Percentiles rank a stretch among this genome's conserved stretches.
These are phyloP conservation scores for Campoletis raptor DNA, from an alignment of 2,888 invertebrate species.

Conservation along the genomic window DNA sequence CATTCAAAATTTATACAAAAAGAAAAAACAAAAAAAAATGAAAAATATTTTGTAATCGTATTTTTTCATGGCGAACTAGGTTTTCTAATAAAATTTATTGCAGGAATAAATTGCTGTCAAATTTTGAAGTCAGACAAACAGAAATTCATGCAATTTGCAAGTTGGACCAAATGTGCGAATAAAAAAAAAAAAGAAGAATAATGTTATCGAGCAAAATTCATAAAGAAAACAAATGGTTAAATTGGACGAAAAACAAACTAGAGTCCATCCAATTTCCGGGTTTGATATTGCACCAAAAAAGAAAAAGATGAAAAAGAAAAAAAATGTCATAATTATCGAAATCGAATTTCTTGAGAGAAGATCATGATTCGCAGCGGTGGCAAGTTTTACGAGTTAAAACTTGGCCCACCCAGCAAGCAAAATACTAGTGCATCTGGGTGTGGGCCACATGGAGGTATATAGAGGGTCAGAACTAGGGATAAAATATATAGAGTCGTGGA, in stretches of 20 bases:
- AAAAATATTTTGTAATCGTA: too few species aligned
- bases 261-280: constrained; percentile 11
- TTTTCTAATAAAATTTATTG: too few species aligned
- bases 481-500: constrained; percentile 25
- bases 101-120: too few species aligned
- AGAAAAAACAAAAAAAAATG: too few species aligned
- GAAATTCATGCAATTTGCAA: neutral
- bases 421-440: neutral
- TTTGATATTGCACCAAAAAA: neutral
- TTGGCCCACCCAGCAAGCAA: constrained; percentile 20
- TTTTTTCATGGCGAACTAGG: too few species aligned
- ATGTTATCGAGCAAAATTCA: neutral
- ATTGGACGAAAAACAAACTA: neutral
- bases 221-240: neutral
- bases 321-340: constrained; percentile 43
- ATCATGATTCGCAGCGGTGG: constrained; percentile 60
- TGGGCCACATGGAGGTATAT: neutral
- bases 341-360: constrained; percentile 42
- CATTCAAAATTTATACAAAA: neutral
- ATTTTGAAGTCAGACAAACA: neutral
- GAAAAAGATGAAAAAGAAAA: neutral
- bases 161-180: neutral
- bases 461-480: constrained; percentile 41
- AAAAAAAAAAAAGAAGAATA: neutral
- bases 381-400: constrained; percentile 62